These are phyloP conservation scores for Thysanoteuthis rhombus DNA, from an alignment of 2,888 invertebrate species.

Conservation along the genomic window DNA sequence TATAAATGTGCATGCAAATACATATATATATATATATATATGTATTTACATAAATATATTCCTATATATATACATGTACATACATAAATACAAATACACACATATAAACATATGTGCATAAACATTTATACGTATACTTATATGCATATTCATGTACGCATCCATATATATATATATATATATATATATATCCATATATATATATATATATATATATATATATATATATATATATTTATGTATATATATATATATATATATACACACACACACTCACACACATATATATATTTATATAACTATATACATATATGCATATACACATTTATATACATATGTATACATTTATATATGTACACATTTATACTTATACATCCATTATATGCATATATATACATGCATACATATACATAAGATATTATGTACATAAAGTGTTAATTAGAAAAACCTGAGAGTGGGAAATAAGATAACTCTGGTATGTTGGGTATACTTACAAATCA, in stretches of 20 bases:
- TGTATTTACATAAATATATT: neutral
- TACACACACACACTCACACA: neutral
- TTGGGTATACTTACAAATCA: too few species aligned
- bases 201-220: neutral
- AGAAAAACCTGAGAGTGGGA: too few species aligned
- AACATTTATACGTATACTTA: neutral
- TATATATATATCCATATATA: neutral
- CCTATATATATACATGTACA: neutral
- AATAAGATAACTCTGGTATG: too few species aligned
- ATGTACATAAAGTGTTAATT: too few species aligned
- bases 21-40: neutral
- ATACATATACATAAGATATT: neutral
- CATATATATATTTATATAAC: neutral
- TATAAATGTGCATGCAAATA: neutral
- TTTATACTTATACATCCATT: neutral
- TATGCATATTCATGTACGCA: neutral
- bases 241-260: neutral
- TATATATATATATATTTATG: neutral
- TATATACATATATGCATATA: too few species aligned
- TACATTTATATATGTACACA: neutral
- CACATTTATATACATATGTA: neutral
- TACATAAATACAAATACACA: neutral
- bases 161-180: neutral
- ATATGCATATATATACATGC: too few species aligned
- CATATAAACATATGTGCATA: neutral